phyloP scores from a whole-genome alignment of 2,797 vertebrate genomes.

The Aulostomus chinensis region DNA sequence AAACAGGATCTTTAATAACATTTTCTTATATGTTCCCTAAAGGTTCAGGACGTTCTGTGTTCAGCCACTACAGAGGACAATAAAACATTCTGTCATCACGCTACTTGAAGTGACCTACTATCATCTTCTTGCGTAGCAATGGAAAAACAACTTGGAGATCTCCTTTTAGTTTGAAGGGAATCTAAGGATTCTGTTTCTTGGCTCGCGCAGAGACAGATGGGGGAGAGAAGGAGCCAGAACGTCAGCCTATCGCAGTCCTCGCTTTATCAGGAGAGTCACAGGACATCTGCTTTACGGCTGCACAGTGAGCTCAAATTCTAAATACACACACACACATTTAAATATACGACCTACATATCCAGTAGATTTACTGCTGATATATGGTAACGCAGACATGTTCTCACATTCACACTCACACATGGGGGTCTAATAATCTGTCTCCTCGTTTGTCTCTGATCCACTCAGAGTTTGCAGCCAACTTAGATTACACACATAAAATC shows the following conservation, averaged over 20 bases:
- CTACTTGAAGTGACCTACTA: conserved; percentile 36
- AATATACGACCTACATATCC: neutral
- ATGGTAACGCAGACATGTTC: neutral
- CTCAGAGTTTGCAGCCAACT: conserved; percentile 39
- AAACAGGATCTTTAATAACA: too few relatives aligned
- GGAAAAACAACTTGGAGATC: conserved; percentile 33
- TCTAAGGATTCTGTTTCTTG: conserved; percentile 48
- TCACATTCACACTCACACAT: neutral
- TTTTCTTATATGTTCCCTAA: too few relatives aligned
- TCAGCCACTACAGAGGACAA: conserved; percentile 32
- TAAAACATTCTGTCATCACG: conserved; percentile 45
- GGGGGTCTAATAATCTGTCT: conserved; percentile 28
- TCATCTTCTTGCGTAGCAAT: conserved; percentile 32
- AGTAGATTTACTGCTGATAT: neutral
- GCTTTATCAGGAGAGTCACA: conserved; percentile 35
- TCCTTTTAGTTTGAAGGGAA: conserved; percentile 50
- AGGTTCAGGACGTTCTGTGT: too few relatives aligned
- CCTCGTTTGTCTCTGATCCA: conserved; percentile 38
- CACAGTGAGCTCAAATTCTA: neutral
- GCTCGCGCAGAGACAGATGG: conserved; percentile 39
- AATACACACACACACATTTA: neutral
- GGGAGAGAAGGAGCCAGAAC: conserved; percentile 23
- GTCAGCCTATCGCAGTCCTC: conserved; percentile 30
- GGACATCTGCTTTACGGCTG: conserved; percentile 41
- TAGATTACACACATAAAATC: conserved; percentile 45